These are phyloP conservation scores for Patiria miniata DNA, from an alignment of 35 echinoderm and acorn worm species.

Conservation along the genomic window DNA sequence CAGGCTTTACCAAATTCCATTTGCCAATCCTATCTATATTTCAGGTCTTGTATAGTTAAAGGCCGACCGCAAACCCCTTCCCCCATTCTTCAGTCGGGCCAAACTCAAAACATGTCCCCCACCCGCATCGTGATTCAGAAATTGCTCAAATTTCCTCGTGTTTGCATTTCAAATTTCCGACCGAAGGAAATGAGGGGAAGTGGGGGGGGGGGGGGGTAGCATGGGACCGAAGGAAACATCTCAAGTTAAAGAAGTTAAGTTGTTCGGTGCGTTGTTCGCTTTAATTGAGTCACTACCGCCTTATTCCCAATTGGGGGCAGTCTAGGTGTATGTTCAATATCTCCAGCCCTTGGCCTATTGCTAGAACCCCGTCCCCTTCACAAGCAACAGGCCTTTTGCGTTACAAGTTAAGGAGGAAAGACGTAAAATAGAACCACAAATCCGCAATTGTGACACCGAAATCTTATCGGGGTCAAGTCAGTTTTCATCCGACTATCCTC, in stretches of 20 bases:
- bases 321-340: slow-evolving; percentile 5
- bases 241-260: neutral
- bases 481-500: neutral
- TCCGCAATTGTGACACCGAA: neutral
- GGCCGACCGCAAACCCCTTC: too few relatives aligned
- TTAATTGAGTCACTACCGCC: slow-evolving; percentile 23
- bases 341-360: neutral
- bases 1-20: too few relatives aligned
- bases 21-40: too few relatives aligned
- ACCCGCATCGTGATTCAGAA: neutral
- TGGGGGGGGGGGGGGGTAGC: neutral
- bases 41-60: too few relatives aligned
- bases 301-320: neutral
- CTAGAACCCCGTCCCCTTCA: neutral
- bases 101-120: slow-evolving; percentile 9
- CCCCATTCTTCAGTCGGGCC: neutral
- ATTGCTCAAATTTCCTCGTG: slow-evolving; percentile 21
- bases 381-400: neutral
- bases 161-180: slow-evolving; percentile 22
- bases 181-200: too few relatives aligned
- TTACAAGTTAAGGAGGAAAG: neutral
- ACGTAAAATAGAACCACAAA: neutral
- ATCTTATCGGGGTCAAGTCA: neutral
- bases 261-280: neutral
- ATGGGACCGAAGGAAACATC: neutral